Conservation (phyloP, 2,113 vertebrate species). For the Leptobrachium leishanense region DNA sequence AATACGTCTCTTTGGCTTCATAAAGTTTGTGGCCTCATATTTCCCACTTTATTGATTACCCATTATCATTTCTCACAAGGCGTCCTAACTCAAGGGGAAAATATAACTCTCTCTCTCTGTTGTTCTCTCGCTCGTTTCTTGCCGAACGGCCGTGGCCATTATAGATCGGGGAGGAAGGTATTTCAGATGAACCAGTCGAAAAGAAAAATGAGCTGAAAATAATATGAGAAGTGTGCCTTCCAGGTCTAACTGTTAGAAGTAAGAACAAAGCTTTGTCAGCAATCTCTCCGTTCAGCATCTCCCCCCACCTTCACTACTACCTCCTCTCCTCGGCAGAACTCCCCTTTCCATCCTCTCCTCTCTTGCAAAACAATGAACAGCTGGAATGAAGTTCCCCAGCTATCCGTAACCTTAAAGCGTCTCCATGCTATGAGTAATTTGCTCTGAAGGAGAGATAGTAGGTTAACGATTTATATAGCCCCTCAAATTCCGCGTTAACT, state of each 20-base stretch:
- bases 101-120: slow-evolving; percentile 88
- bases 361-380: slow-evolving; percentile 55
- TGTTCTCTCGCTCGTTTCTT: slow-evolving; percentile 67
- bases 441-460: slow-evolving; percentile 22
- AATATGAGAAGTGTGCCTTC: slow-evolving; percentile 86
- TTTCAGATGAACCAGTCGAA: slow-evolving; percentile 92
- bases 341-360: slow-evolving; percentile 23
- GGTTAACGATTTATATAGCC: slow-evolving; percentile 48
- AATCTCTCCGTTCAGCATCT: slow-evolving; percentile 27
- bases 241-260: slow-evolving; percentile 82
- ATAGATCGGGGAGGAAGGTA: slow-evolving; percentile 97
- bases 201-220: slow-evolving; percentile 98
- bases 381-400: slow-evolving; percentile 71
- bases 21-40: slow-evolving; percentile 99
- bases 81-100: slow-evolving; percentile 99
- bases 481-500: slow-evolving; percentile 20
- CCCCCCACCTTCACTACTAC: slow-evolving; percentile 23
- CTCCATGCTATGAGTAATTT: slow-evolving; percentile 29
- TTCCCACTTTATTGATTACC: slow-evolving; percentile 99
- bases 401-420: slow-evolving; percentile 58
- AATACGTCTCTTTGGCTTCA: slow-evolving; percentile 99
- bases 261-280: slow-evolving; percentile 51
- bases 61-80: slow-evolving; percentile 99
- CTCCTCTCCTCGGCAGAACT: slow-evolving; percentile 31
- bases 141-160: slow-evolving; percentile 82